A percentile compares a stretch with the other conserved stretches of the same genome.
These are phyloP conservation scores for Hippocampus guttulatus DNA, from an alignment of 2,113 vertebrate genomes.

Conservation along the genomic window DNA sequence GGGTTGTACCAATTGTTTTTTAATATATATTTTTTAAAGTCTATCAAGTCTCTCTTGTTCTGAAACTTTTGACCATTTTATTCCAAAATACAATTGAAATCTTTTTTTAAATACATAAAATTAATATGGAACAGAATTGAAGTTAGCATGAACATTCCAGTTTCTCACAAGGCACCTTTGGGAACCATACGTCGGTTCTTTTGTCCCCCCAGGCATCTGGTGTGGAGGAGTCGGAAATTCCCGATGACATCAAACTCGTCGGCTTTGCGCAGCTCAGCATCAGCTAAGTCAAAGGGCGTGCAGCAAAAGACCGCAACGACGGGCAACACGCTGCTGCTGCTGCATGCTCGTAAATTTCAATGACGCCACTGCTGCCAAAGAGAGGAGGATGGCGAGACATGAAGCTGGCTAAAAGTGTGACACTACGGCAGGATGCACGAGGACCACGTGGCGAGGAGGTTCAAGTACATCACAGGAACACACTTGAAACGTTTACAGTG, in stretches of 20 bases:
- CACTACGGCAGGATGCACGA: constrained; percentile 58
- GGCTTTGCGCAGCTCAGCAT: constrained; percentile 99
- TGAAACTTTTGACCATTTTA: no score
- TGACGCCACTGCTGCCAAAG: constrained; percentile 94
- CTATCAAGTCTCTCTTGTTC: no score
- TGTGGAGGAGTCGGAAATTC: constrained; percentile 92
- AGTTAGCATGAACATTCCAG: no score
- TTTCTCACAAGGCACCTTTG: no score
- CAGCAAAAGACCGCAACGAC: constrained; percentile 53
- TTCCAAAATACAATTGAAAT: no score
- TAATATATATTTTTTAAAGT: no score
- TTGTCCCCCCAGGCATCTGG: constrained; percentile 84
- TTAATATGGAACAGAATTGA: no score
- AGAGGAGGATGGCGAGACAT: constrained; percentile 18
- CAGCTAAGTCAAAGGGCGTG: constrained; percentile 78
- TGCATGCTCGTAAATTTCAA: constrained; percentile 78
- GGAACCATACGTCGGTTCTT: background rate
- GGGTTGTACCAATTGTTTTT: no score
- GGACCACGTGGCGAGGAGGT: constrained; percentile 51
- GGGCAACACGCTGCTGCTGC: constrained; percentile 61
- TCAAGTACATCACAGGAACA: constrained; percentile 64
- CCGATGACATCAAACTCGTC: constrained; percentile 93
- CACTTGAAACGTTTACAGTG: constrained; percentile 75
- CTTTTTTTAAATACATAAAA: no score
- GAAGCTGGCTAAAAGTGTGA: constrained; percentile 50